Percentiles rank a stretch among this genome's conserved stretches.
These are phyloP conservation scores for Neostethus bicornis DNA, from an alignment of 2,797 vertebrate genomes.

Conservation along the genomic window DNA sequence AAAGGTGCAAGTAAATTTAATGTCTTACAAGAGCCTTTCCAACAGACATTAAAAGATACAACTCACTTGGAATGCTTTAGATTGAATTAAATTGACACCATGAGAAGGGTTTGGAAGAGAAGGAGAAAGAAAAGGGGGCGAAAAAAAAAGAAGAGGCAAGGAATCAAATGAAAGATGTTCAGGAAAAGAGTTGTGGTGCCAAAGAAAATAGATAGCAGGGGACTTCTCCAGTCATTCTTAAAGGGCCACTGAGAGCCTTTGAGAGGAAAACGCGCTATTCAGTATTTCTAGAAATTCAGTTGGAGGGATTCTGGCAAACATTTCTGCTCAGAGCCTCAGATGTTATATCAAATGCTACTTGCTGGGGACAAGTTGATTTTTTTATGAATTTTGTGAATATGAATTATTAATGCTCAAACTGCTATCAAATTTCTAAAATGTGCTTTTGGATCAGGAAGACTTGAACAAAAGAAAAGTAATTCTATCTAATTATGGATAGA, in stretches of 20 bases:
- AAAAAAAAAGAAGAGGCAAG: constrained; percentile 77
- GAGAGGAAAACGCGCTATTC: constrained; percentile 74
- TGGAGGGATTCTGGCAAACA: constrained; percentile 82
- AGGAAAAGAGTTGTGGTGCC: constrained; percentile 86
- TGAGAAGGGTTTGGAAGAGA: constrained; percentile 75
- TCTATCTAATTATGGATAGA: constrained; percentile 69
- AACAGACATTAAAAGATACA: constrained; percentile 77
- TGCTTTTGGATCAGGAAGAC: constrained; percentile 60
- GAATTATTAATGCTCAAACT: constrained; percentile 77
- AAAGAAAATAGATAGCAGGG: constrained; percentile 89
- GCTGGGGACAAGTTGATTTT: constrained; percentile 78
- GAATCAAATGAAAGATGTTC: constrained; percentile 91
- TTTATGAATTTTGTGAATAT: constrained; percentile 82
- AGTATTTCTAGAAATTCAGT: constrained; percentile 83
- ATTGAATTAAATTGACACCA: constrained; percentile 82
- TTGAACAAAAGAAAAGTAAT: constrained; percentile 47
- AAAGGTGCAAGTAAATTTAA: constrained; percentile 84
- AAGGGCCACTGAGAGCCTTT: constrained; percentile 74
- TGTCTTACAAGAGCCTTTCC: constrained; percentile 78
- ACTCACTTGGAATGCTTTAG: constrained; percentile 71
- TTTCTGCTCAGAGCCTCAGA: constrained; percentile 80
- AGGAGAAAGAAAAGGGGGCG: constrained; percentile 70
- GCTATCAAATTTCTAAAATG: constrained; percentile 74
- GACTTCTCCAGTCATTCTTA: constrained; percentile 73
- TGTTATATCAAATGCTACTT: constrained; percentile 85